phyloP scores from a whole-genome alignment of 2,888 invertebrate species.

The Drosophila trichaetosa region DNA sequence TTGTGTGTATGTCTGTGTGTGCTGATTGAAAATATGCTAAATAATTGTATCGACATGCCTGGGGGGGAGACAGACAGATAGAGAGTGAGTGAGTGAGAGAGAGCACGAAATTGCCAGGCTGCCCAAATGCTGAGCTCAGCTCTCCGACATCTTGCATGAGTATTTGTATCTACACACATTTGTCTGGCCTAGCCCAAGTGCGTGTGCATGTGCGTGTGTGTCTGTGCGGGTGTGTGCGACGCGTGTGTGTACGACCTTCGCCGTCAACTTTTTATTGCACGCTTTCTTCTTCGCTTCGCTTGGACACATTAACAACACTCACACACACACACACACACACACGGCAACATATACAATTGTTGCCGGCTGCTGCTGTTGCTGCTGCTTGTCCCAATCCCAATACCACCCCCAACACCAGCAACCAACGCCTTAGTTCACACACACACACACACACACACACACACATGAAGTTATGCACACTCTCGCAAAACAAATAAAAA shows the following conservation, averaged over 20 bases:
- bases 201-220: neutral
- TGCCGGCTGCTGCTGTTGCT: slow-evolving; percentile 51
- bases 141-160: slow-evolving; percentile 16
- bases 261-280: slow-evolving; percentile 68
- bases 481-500: slow-evolving; percentile 26
- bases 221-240: slow-evolving; percentile 1
- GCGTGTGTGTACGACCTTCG: slow-evolving; percentile 65
- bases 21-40: slow-evolving; percentile 75
- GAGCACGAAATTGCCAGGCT: slow-evolving; percentile 34
- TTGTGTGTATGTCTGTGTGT: slow-evolving; percentile 16
- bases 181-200: slow-evolving; percentile 32
- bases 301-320: slow-evolving; percentile 58
- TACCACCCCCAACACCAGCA: slow-evolving; percentile 27
- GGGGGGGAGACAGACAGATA: slow-evolving; percentile 1
- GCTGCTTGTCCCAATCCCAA: slow-evolving; percentile 21
- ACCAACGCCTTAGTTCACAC: slow-evolving; percentile 11
- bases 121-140: slow-evolving; percentile 57
- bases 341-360: slow-evolving; percentile 28
- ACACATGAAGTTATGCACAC: neutral
- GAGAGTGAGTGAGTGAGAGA: neutral
- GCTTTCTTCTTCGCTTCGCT: slow-evolving; percentile 79
- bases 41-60: slow-evolving; percentile 67
- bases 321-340: slow-evolving; percentile 13
- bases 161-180: slow-evolving; percentile 11
- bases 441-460: slow-evolving; percentile 13